Percentiles rank a stretch among this genome's conserved stretches.
These are phyloP conservation scores for Solea solea DNA, from an alignment of 2,113 vertebrate genomes.

Conservation along the genomic window DNA sequence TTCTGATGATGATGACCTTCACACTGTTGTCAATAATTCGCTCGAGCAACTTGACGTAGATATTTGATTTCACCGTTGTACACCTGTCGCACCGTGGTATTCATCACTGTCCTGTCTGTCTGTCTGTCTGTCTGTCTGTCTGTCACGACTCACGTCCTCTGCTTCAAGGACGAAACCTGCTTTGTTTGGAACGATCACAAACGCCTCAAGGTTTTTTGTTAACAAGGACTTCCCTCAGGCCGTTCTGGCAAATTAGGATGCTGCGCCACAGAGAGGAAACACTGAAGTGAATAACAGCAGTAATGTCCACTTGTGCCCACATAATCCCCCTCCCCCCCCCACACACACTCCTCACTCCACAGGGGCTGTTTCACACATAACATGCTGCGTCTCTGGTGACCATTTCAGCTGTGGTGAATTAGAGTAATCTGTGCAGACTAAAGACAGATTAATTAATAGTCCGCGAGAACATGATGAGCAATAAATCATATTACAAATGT, in stretches of 20 bases:
- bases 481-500: neutral
- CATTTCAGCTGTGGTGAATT: conserved; percentile 21
- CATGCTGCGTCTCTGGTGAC: conserved; percentile 4
- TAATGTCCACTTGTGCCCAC: conserved; percentile 49
- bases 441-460: neutral
- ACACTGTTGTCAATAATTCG: too few relatives aligned
- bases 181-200: conserved; percentile 48
- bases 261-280: conserved; percentile 32
- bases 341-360: conserved; percentile 30
- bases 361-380: conserved; percentile 24
- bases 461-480: neutral
- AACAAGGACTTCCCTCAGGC: conserved; percentile 62
- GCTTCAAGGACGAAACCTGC: conserved; percentile 40
- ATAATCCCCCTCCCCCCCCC: conserved; percentile 16
- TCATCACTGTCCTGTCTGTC: neutral
- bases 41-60: too few relatives aligned
- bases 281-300: conserved; percentile 9
- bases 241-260: conserved; percentile 42
- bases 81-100: neutral
- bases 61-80: neutral
- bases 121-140: neutral
- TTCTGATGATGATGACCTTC: too few relatives aligned
- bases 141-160: conserved; percentile 24
- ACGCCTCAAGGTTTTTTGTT: conserved; percentile 32
- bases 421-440: neutral